Evolutionary conservation across 2,113 vertebrate species (phyloP).

Genomic region (Pterophyllum scalare): DNA sequence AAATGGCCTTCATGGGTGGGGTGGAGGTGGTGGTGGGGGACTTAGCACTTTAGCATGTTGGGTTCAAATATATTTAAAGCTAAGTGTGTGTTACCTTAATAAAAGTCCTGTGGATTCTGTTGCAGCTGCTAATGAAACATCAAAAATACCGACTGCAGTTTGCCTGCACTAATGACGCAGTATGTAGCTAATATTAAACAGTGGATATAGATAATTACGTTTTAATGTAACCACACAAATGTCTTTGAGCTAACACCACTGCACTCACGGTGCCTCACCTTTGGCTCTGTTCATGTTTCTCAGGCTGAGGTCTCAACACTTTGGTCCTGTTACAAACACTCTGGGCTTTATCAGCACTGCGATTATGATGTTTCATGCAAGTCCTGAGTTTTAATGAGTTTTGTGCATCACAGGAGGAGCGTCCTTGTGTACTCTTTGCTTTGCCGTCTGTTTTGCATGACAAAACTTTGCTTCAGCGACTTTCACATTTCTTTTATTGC

Average conservation of each 20-base stretch:
- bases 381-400: not conserved
- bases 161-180: not conserved
- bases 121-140: not conserved
- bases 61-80: not conserved
- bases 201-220: too few species aligned
- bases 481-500: not conserved
- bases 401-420: not conserved
- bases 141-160: accelerated
- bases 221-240: too few species aligned
- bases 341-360: not conserved
- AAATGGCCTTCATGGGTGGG: accelerated
- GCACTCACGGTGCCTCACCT: not conserved
- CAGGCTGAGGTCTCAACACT: not conserved
- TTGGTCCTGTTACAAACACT: accelerated
- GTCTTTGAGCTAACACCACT: not conserved
- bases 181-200: too few species aligned
- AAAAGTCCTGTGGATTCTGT: not conserved
- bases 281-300: not conserved
- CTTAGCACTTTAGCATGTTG: accelerated
- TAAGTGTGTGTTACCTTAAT: accelerated
- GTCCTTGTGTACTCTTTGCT: not conserved
- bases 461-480: conserved; percentile 9
- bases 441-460: not conserved
- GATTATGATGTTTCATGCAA: not conserved
- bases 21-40: not conserved